These are phyloP conservation scores for Drosophila nannoptera DNA, from an alignment of 1,140 invertebrate species.

Conservation along the genomic window DNA sequence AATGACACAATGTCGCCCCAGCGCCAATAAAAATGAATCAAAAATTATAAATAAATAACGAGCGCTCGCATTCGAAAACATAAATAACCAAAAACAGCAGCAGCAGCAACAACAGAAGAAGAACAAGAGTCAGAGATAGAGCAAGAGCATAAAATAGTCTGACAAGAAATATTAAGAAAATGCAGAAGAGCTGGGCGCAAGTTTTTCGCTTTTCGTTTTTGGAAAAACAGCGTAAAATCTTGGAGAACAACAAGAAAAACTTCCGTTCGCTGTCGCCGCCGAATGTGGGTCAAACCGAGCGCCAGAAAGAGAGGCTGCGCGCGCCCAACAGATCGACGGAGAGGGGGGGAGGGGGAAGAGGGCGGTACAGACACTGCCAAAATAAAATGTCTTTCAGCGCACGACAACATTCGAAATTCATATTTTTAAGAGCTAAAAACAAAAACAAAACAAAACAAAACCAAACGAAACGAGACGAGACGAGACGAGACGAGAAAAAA, in stretches of 20 bases:
- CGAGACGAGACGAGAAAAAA: too few relatives aligned
- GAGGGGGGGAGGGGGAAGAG: background rate
- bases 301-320: conserved; percentile 13
- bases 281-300: conserved; percentile 39
- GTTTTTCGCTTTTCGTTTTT: conserved; percentile 16
- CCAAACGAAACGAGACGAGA: background rate
- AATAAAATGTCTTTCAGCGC: conserved; percentile 63
- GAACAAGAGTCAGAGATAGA: background rate
- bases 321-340: conserved; percentile 26
- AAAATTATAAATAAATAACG: conserved; percentile 77
- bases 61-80: conserved; percentile 40
- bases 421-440: conserved; percentile 31
- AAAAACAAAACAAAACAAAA: conserved; percentile 34
- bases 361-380: conserved; percentile 55
- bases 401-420: conserved; percentile 24
- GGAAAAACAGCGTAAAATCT: conserved; percentile 33
- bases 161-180: conserved; percentile 15
- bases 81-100: conserved; percentile 47
- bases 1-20: conserved; percentile 66
- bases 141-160: background rate
- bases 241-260: conserved; percentile 52
- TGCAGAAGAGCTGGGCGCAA: conserved; percentile 22
- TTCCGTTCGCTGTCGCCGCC: conserved; percentile 52
- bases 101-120: background rate
- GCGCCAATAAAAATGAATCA: conserved; percentile 74